Base-by-base conservation (phyloP, 2,797 vertebrate genomes). In the Gymnoscopelus microlampas region DNA sequence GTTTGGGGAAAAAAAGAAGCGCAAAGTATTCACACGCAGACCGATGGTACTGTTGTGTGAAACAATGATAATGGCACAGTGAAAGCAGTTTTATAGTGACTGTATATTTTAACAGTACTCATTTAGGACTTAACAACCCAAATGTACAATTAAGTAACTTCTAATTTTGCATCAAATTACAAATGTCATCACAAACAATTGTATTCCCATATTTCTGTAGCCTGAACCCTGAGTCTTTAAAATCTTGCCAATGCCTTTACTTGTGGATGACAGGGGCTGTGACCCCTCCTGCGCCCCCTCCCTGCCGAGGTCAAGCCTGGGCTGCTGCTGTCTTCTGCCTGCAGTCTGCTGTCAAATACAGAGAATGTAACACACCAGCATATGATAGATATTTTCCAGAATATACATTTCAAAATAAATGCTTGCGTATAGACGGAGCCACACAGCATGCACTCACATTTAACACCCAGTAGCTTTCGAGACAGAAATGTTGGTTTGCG, bases 401-500 rank as follows among this genome's bases (percentile, higher is more conserved):
- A 12, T 47, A 23, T 39, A 39, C 51, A 64, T 19, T 64, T 64
- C 10, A 50, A 57, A 66, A 66, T 57, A 66, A 61, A 44, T 58
- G 39, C 39, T 44, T 44, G 39, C 39, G 9, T 7, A 10, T 44
- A 29, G 26, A 44, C 39, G 9, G 8, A 69, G 67, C n/a, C 67
- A 53, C 12, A 57, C 64, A 23, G 15, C 50, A 54, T 54, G 29
- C 49, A 60, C 39, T 8, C 67, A 44, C 44, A 53, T 4, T 44
- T 54, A 19, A 12, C 48, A 23, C 61, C 6, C 12, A 44, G 47
- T 58, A 24, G 44, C n/a, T 32, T 51, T 50, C 39, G 39, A 44
- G 39, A 44, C 8, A 44, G 6, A 35, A 44, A 9, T 44, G 39
- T 44, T 9, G 8, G 39, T 44, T 44, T 44, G 39, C 8, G 39